These are phyloP conservation scores for Puffinus mauretanicus DNA, from an alignment of 2,113 vertebrate species.

Conservation along the genomic window DNA sequence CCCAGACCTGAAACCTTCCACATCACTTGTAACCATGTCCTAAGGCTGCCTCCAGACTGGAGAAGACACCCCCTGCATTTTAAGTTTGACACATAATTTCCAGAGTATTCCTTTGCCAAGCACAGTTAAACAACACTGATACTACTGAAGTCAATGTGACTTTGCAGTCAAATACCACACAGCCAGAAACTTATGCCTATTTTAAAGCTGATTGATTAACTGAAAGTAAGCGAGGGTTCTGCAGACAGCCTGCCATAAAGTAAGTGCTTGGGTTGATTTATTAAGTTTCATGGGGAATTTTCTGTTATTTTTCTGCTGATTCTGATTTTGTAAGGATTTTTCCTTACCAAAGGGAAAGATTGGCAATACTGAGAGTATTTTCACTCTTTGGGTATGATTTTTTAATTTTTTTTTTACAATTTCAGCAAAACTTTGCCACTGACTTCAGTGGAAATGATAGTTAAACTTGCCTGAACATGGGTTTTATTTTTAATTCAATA, in stretches of 20 bases:
- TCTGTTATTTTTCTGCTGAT: not conserved
- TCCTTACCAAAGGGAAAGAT: not conserved
- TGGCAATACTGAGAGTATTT: not conserved
- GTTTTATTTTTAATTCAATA: not conserved
- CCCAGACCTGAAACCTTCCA: not conserved
- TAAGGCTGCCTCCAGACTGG: not conserved
- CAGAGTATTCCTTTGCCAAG: not conserved
- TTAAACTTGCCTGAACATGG: not conserved
- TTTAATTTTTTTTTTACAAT: not conserved
- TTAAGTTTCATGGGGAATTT: not conserved
- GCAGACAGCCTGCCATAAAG: not conserved
- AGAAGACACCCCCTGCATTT: not conserved
- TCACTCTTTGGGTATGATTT: not conserved
- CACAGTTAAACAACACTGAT: not conserved
- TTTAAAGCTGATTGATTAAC: not conserved
- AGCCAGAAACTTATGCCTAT: not conserved
- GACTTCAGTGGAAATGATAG: not conserved
- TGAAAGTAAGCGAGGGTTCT: not conserved
- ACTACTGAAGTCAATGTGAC: not conserved
- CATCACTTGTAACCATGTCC: not conserved
- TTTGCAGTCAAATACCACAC: not conserved
- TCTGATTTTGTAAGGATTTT: not conserved
- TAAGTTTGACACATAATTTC: not conserved
- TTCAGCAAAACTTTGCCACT: not conserved
- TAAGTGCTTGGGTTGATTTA: not conserved